These are phyloP conservation scores for Enteromius treurensis DNA, from an alignment of 2,797 vertebrate species.

Conservation along the genomic window DNA sequence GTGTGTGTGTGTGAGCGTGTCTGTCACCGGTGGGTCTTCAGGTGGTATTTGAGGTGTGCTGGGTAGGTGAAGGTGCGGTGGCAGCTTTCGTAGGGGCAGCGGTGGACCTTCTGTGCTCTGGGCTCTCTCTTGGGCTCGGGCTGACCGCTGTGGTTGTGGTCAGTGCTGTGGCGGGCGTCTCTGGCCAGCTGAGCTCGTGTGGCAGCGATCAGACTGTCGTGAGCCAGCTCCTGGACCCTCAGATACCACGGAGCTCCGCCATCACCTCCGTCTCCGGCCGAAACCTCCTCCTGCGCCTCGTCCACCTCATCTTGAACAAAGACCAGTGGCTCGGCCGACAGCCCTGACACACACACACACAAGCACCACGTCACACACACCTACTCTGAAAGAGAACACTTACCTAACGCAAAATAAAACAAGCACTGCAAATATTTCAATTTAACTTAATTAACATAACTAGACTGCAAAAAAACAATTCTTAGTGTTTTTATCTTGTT, in stretches of 20 bases:
- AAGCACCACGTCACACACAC: neutral
- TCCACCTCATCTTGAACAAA: conserved; percentile 90
- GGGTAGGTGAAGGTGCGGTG: conserved; percentile 95
- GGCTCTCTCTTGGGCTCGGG: conserved; percentile 86
- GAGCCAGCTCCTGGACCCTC: conserved; percentile 95
- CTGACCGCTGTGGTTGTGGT: conserved; percentile 84
- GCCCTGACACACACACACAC: conserved; percentile 72
- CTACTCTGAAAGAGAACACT: too few species aligned
- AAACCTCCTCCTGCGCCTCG: conserved; percentile 87
- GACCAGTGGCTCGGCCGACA: conserved; percentile 93
- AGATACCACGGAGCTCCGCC: conserved; percentile 96
- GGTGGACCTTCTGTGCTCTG: conserved; percentile 87
- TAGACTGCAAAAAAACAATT: accelerated
- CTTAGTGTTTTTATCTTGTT: neutral
- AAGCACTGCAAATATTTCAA: neutral
- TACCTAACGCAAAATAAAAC: too few species aligned
- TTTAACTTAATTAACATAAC: neutral
- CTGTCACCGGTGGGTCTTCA: conserved; percentile 93
- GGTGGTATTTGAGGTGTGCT: conserved; percentile 96
- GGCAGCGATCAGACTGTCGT: conserved; percentile 97
- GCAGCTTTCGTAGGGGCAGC: conserved; percentile 94
- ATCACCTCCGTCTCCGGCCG: conserved; percentile 86
- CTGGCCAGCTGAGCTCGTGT: conserved; percentile 94
- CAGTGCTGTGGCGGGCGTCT: conserved; percentile 81
- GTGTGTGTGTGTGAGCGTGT: too few species aligned